phyloP scores from a whole-genome alignment of 2,113 vertebrate species.

The Mesoclemmys tuberculata region DNA sequence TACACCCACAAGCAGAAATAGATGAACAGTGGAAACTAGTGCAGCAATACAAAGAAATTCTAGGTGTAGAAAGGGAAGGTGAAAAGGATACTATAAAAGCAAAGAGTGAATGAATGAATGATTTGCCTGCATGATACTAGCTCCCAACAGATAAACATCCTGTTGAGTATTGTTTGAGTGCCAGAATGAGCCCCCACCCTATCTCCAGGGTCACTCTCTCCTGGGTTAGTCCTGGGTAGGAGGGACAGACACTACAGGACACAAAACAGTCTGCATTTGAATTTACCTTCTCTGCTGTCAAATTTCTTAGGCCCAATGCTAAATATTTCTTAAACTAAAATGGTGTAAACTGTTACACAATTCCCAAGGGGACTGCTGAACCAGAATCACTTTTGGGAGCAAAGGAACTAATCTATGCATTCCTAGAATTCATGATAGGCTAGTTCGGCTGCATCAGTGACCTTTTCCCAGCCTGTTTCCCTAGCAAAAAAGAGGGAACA shows the following conservation, averaged over 20 bases:
- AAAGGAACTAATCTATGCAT: neutral
- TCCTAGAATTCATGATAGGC: neutral
- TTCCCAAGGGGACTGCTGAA: neutral
- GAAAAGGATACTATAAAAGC: neutral
- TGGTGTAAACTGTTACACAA: neutral
- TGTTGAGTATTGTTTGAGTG: neutral
- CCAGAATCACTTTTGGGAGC: neutral
- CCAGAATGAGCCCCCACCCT: neutral
- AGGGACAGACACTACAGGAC: neutral
- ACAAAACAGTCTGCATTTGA: neutral
- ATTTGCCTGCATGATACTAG: neutral
- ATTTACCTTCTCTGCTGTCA: neutral
- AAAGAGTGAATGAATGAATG: neutral
- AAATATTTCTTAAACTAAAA: rapidly evolving
- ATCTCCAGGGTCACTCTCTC: neutral
- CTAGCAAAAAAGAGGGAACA: neutral
- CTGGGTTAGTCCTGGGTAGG: neutral
- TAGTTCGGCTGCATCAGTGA: neutral
- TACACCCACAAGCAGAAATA: neutral
- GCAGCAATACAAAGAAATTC: neutral
- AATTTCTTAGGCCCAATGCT: neutral
- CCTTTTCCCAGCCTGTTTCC: neutral
- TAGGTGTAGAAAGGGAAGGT: neutral
- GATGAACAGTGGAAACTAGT: neutral
- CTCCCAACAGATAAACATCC: rapidly evolving